Base-by-base conservation (phyloP, 2,888 invertebrate genomes). In the Cyaniris semiargus region DNA sequence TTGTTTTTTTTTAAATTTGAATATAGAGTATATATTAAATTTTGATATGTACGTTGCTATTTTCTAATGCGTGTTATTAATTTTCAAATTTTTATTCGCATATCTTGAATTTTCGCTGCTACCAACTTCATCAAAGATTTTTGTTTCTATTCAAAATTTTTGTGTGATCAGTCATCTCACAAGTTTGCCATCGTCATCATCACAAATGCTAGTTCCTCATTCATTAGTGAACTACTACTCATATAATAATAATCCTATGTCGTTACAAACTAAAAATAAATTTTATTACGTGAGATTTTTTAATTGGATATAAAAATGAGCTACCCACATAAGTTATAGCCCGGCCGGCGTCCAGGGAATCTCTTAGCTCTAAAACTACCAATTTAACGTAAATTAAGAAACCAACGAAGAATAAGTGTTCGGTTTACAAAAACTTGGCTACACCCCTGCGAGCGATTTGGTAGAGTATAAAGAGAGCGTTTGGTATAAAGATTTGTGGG, bases 301-400 rank as follows among this genome's bases (percentile, higher is more conserved):
- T 27, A 23, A 66, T 66, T 66, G 27, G 27, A 66, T 27, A 60
- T 60, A 60, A 60, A 60, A 23, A 60, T 60, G 1, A 60, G 13
- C 21, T 23, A 13, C 23, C 10, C 60, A 23, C 60, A 23, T 23
- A 60, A 60, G 21, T 23, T 60, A 60, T 60, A 21, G 60, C 21
- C 23, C 21, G 60, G 60, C 4, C 23, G 4, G 60, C 60, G 60
- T 21, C 21, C 60, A 23, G 60, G 60, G 21, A 60, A 23, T 60
- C 21, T 60, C 23, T 60, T 23, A 23, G 21, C 60, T 60, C 13
- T 10, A 60, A 60, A 60, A 60, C 21, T 23, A 60, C 60, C 60
- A 60, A 60, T 60, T 60, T 13, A 60, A 60, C 60, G 23, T 60
- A 60, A 60, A 60, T 60, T 60, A 60, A 60, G 60, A 60, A 60